These are phyloP conservation scores for Chelonus insularis DNA, from an alignment of 1,140 invertebrate species.

Conservation along the genomic window DNA sequence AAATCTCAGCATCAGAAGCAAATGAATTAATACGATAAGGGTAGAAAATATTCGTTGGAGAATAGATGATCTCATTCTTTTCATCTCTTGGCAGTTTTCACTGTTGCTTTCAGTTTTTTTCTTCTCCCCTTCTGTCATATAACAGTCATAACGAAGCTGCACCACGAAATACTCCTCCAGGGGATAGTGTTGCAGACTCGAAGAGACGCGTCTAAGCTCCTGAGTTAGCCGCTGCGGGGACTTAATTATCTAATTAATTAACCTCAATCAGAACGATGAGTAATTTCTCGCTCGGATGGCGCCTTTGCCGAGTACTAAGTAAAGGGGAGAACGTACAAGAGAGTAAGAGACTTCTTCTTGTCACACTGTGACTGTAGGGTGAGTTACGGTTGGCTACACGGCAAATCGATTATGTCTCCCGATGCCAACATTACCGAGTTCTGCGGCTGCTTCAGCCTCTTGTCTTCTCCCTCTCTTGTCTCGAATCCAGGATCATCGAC, in stretches of 20 bases:
- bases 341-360: conserved; percentile 53
- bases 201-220: not conserved
- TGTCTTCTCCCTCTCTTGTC: not conserved
- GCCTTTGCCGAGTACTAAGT: conserved; percentile 46
- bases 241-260: conserved; percentile 64
- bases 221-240: conserved; percentile 35
- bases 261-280: conserved; percentile 63
- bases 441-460: conserved; percentile 7
- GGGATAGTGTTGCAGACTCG: conserved; percentile 11
- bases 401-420: conserved; percentile 57
- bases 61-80: not conserved
- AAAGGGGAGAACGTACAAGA: not conserved
- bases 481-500: conserved; percentile 22
- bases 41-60: too few species aligned
- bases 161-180: not conserved
- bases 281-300: conserved; percentile 61
- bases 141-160: too few species aligned
- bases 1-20: too few species aligned
- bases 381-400: conserved; percentile 59
- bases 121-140: too few species aligned
- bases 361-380: conserved; percentile 53
- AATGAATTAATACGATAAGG: too few species aligned
- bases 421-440: conserved; percentile 30
- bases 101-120: too few species aligned
- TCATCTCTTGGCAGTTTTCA: not conserved